Evolutionary conservation across 30 jellyfish, hydroid and myxozoan genomes (phyloP).

Genomic region (Turritopsis dohrnii): DNA sequence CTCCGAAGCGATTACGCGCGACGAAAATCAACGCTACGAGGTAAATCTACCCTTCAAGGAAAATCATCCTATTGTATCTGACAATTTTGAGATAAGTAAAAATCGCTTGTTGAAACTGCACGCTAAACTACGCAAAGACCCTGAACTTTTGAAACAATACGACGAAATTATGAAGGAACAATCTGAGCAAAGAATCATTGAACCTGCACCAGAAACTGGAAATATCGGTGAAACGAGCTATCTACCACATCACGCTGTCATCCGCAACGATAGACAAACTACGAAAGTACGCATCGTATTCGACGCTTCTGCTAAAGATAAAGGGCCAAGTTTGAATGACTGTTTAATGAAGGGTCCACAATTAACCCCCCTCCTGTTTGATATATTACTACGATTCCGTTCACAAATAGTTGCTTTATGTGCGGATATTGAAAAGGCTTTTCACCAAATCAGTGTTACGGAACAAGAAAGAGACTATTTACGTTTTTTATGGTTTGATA

Average conservation of each 20-base stretch:
- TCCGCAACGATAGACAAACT: not conserved
- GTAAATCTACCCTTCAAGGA: no score
- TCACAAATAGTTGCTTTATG: not conserved
- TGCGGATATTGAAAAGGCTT: conserved; percentile 30
- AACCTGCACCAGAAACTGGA: not conserved
- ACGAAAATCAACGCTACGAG: no score
- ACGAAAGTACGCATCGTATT: not conserved
- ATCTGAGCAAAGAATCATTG: not conserved
- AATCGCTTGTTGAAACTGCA: not conserved
- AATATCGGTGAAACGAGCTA: not conserved
- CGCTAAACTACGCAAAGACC: not conserved
- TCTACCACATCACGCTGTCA: not conserved
- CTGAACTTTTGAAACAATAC: not conserved
- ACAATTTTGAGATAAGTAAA: no score
- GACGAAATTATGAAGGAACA: not conserved
- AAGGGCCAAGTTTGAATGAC: not conserved
- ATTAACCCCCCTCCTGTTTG: not conserved
- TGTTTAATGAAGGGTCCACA: not conserved
- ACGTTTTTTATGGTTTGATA: conserved; percentile 21
- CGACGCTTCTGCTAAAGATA: not conserved
- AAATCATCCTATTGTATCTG: no score
- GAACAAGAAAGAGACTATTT: conserved; percentile 19
- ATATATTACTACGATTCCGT: conserved; percentile 3
- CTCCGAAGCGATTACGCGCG: no score
- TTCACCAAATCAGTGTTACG: conserved; percentile 14